Conservation (phyloP, 1,140 invertebrate species). For the Platyscapa corneri region DNA sequence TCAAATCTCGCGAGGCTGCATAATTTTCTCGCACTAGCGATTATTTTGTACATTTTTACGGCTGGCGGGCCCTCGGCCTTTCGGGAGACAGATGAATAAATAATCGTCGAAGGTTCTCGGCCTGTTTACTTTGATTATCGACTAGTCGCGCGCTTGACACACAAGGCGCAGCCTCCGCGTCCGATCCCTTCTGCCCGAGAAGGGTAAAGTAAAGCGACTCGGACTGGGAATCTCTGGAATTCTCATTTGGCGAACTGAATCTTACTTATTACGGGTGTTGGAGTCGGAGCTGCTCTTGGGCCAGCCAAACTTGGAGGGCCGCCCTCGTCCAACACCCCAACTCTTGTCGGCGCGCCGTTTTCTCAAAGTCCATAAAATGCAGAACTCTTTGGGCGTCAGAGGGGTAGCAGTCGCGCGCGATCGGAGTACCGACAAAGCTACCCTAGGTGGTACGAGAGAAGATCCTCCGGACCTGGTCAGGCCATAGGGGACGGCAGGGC, state of each 20-base stretch:
- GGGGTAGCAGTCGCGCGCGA: not conserved
- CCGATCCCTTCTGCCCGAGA: not conserved
- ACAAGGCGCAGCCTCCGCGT: not conserved
- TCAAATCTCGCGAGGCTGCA: not conserved
- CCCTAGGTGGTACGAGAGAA: not conserved
- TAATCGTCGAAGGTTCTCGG: no score
- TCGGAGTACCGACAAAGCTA: not conserved
- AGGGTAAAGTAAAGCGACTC: not conserved
- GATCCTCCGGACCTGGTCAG: not conserved
- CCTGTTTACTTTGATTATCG: not conserved
- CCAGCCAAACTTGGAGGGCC: not conserved
- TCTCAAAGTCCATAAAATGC: slow-evolving; percentile 28
- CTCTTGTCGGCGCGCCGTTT: slow-evolving; percentile 18
- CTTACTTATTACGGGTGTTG: slow-evolving; percentile 30
- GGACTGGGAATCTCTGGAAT: not conserved
- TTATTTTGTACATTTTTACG: not conserved
- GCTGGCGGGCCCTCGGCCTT: no score
- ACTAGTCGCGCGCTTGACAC: not conserved
- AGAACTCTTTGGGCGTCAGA: slow-evolving; percentile 19
- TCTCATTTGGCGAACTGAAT: slow-evolving; percentile 40
- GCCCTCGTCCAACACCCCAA: not conserved
- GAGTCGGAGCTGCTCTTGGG: not conserved
- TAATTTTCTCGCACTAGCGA: not conserved
- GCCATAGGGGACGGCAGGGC: not conserved
- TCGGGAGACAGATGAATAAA: not conserved